phyloP scores from a whole-genome alignment of 2,113 vertebrate genomes.

The Thunnus maccoyii region DNA sequence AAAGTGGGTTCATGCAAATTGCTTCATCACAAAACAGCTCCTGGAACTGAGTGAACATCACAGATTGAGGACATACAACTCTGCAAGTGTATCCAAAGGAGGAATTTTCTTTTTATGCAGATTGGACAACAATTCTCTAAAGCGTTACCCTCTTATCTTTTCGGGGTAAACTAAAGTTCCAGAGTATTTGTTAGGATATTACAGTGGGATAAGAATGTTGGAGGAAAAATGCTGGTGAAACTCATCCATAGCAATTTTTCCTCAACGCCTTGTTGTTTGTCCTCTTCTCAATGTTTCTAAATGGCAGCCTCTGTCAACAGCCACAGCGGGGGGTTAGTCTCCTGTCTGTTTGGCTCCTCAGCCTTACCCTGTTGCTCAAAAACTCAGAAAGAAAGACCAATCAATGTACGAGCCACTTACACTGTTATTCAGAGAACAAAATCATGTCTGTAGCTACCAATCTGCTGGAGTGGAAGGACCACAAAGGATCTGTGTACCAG shows the following conservation, averaged over 20 bases:
- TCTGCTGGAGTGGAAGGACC: constrained; percentile 45
- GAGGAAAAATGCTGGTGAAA: constrained; percentile 21
- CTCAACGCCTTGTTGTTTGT: constrained; percentile 47
- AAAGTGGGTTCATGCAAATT: constrained; percentile 14
- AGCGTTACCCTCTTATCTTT: constrained; percentile 4
- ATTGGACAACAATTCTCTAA: constrained; percentile 15
- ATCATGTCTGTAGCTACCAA: constrained; percentile 55
- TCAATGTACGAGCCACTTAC: constrained; percentile 72
- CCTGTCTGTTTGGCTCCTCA: constrained; percentile 42
- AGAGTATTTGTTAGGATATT: constrained; percentile 27
- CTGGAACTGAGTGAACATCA: constrained; percentile 33
- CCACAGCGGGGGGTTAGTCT: constrained; percentile 55
- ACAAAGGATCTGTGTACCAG: constrained; percentile 51
- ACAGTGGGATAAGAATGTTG: constrained; percentile 9
- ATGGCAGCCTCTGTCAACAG: constrained; percentile 70
- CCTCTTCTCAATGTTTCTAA: constrained; percentile 61
- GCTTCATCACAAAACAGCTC: constrained; percentile 20
- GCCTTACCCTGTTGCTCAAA: constrained; percentile 61
- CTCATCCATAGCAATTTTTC: constrained; percentile 20
- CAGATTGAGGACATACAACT: constrained; percentile 23
- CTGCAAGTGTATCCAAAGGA: constrained; percentile 29
- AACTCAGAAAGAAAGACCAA: constrained; percentile 59
- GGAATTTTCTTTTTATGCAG: constrained; percentile 20
- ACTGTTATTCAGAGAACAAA: constrained; percentile 70
- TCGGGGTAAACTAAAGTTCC: neutral